phyloP scores from a whole-genome alignment of 2,888 invertebrate genomes.

The Perithous albicinctus region DNA sequence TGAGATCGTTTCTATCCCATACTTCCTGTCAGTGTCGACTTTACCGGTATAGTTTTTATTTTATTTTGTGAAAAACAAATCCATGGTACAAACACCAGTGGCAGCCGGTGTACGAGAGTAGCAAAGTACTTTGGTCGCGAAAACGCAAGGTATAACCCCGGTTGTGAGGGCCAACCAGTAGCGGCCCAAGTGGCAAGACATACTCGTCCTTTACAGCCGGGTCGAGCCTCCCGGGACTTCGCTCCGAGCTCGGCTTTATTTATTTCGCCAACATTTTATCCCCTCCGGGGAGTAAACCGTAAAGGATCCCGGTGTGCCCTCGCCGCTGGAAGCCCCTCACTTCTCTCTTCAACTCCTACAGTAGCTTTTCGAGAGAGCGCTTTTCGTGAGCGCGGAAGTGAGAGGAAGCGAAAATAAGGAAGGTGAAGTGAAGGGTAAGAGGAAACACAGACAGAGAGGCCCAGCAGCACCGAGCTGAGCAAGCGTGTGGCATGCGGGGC shows the following conservation, averaged over 20 bases:
- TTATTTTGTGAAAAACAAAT: constrained; percentile 1
- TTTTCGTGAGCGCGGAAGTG: constrained; percentile 15
- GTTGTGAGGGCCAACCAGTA: constrained; percentile 13
- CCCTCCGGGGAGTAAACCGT: constrained; percentile 50
- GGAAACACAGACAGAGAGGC: constrained; percentile 11
- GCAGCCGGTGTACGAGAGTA: not conserved
- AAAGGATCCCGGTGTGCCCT: constrained; percentile 58
- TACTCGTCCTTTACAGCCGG: constrained; percentile 59
- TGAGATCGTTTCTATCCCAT: not conserved
- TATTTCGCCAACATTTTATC: constrained; percentile 65
- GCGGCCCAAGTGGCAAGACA: constrained; percentile 41
- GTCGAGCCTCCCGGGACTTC: constrained; percentile 59
- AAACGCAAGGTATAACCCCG: constrained; percentile 1
- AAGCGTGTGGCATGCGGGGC: constrained; percentile 51
- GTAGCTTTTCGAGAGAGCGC: constrained; percentile 22
- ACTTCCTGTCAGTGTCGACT: not conserved
- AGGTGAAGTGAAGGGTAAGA: not conserved
- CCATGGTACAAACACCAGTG: not conserved
- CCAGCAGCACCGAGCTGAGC: constrained; percentile 14
- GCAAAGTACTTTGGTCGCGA: constrained; percentile 21
- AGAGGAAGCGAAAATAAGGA: not conserved
- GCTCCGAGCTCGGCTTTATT: constrained; percentile 57
- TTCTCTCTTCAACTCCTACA: not conserved
- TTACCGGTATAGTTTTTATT: not conserved
- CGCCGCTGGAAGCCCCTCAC: constrained; percentile 9